Base-by-base conservation (phyloP, 2,888 invertebrate genomes). In the Cephus spinipes region DNA sequence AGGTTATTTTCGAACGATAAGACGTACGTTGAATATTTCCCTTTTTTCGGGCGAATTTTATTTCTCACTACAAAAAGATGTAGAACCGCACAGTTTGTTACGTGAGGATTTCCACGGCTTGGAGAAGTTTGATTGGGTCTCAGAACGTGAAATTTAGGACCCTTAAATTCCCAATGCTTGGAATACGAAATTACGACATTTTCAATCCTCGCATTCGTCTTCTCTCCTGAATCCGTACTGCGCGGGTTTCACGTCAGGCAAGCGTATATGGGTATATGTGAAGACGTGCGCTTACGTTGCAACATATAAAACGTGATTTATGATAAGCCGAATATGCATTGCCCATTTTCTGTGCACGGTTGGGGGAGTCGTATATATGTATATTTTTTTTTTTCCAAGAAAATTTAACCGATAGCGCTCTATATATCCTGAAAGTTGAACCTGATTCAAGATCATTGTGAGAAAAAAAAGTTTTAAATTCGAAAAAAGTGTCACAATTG, bases 61-160 rank as follows among this genome's bases (percentile, higher is more conserved):
- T 55, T 55, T 23, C 23, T 15, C 55, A 23, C 2, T 55, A 15
- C 55, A 23, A 55, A 55, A 55, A 23, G 23, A 55, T 23, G 9
- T 55, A 23, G 55, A 55, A 9, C 23, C 55, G 23, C 55, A 9
- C 23, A 55, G 55, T 55, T 23, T 23, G 55, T 55, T 55, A 55
- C 79, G 80, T 73, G 77, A 79, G 81, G 84, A 83, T 84, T 86
- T 82, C 83, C 79, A 76, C 81, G 79, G 81, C 81, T 79, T 55
- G 81, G 76, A 76, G 79, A 86, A 87, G 84, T 87, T 87, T 86
- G 84, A 87, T 87, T 86, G 84, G 84, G 80, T 85, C 81, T 83
- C 76, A 79, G 68, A 9, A 55, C 23, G 23, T 55, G 55, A 55
- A 55, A 55, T 55, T 55, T 55, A 55, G 55, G 55, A 55, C 55